Base-by-base conservation (phyloP, 2,888 invertebrate species). In the Cephus nigrinus region DNA sequence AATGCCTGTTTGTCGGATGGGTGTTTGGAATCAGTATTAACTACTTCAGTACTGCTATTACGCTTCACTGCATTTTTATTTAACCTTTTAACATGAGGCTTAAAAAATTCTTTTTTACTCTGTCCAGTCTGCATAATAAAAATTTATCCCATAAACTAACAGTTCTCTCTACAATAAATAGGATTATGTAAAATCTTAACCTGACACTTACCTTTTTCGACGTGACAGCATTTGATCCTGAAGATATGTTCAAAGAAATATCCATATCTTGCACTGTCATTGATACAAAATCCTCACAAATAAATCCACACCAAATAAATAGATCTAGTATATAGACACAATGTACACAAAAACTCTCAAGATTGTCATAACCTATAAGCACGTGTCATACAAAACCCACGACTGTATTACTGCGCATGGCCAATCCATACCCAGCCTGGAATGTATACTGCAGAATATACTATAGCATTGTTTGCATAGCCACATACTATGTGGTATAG, bases 181-280 rank as follows among this genome's bases (percentile, higher is more conserved):
- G 34, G 15, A 68, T 15, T 11, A 12, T 68, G 31, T 34, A 75
- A 68, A 36, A 36, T 68, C 32, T 33, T 86, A 87, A 87, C 85
- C 86, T 86, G 79, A 80, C 78, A 85, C 89, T 85, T 82, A 89
- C 90, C 84, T 86, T 84, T 40, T 40, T 80, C 74, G 81, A 33
- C 35, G 80, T 73, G 0, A 75, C 69, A 72, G 34, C 80, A 12
- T 36, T 76, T 36, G 85, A 55, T 3, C 80, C 86, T n/a, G 82
- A 76, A 12, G 87, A 85, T 30, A 91, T 83, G 74, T 91, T 91
- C 75, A 91, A 83, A 79, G 85, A 87, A 79, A 91, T 90, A 82
- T 91, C 90, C 86, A 88, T 90, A 12, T 86, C 86, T 75, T 83
- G 80, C 71, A 89, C 81, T 36, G 86, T 84, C 88, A 90, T 88